phyloP scores from a whole-genome alignment of 2,888 invertebrate species.

The Noctua janthe region DNA sequence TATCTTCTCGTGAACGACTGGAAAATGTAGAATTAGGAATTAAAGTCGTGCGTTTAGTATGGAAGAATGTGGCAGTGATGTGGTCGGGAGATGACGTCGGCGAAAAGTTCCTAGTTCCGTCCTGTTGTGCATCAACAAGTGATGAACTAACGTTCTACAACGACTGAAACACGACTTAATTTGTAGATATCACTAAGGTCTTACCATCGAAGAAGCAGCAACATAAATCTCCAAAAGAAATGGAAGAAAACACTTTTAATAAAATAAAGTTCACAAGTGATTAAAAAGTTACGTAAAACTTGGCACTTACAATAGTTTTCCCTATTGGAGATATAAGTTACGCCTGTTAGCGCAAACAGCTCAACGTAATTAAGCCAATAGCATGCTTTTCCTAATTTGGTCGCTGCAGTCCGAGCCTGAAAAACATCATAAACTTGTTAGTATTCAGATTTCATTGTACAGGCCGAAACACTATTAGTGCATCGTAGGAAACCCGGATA shows the following conservation, averaged over 20 bases:
- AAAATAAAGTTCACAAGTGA: background rate
- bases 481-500: conserved; percentile 22
- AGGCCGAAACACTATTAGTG: conserved; percentile 1
- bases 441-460: background rate
- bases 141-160: background rate
- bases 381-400: conserved; percentile 92
- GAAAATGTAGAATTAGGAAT: conserved; percentile 75
- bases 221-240: conserved; percentile 22
- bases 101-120: background rate
- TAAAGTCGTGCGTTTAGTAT: conserved; percentile 51
- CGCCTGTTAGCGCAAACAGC: conserved; percentile 96
- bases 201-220: conserved; percentile 44
- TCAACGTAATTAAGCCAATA: conserved; percentile 96
- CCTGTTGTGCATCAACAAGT: background rate
- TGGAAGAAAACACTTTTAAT: conserved; percentile 26
- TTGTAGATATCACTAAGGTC: conserved; percentile 7
- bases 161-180: conserved; percentile 1
- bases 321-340: conserved; percentile 97
- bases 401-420: conserved; percentile 89
- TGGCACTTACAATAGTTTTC: conserved; percentile 97
- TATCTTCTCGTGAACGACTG: conserved; percentile 97
- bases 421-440: conserved; percentile 7
- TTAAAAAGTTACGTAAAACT: background rate
- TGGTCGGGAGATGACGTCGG: conserved; percentile 30
- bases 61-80: conserved; percentile 35